These are phyloP conservation scores for Thunnus thynnus DNA, from an alignment of 2,113 vertebrate species.

Conservation along the genomic window DNA sequence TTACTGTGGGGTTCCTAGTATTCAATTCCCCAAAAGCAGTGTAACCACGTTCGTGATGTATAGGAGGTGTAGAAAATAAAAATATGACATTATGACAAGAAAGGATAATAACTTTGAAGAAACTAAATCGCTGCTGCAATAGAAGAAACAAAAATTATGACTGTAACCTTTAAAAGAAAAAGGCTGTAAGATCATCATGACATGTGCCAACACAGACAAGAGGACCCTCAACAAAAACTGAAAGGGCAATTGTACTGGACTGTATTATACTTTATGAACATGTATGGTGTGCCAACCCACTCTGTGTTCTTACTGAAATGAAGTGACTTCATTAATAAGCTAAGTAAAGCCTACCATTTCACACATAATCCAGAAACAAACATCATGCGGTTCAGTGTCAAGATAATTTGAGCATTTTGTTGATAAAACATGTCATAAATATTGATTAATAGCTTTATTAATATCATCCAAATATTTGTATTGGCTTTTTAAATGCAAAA, in stretches of 20 bases:
- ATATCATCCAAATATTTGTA: too few species aligned
- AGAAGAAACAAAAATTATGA: not conserved
- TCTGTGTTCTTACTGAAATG: not conserved
- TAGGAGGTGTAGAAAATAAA: not conserved
- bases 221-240: not conserved
- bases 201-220: not conserved
- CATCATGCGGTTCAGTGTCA: not conserved
- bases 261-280: not conserved
- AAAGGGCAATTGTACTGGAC: not conserved
- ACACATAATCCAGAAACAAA: not conserved
- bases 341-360: not conserved
- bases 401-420: not conserved
- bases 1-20: not conserved
- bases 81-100: slow-evolving; percentile 17
- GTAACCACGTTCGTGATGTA: not conserved
- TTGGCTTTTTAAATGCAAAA: too few species aligned
- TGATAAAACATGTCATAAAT: slow-evolving; percentile 24
- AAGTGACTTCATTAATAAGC: slow-evolving; percentile 3
- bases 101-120: not conserved
- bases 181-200: not conserved
- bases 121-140: not conserved
- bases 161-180: slow-evolving; percentile 16
- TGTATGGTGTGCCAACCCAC: not conserved
- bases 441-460: slow-evolving; percentile 4
- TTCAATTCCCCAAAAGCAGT: not conserved